Percentiles rank a stretch among this genome's conserved stretches.
Conservation (phyloP, 2,797 vertebrate species). For the Hafferia zeledoni region DNA sequence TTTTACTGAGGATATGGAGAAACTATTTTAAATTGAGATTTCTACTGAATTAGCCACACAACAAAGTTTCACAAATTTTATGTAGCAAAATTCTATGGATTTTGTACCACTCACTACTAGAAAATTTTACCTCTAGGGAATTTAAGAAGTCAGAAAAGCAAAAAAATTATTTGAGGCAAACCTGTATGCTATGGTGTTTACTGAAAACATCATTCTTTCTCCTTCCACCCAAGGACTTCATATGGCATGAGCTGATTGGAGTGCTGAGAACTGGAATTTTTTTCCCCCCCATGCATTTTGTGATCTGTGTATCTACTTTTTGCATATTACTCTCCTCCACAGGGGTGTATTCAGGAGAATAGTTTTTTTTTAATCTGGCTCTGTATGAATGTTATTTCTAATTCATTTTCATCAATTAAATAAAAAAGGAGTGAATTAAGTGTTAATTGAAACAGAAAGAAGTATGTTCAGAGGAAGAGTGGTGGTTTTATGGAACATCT, state of each 20-base stretch:
- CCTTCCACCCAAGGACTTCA: neutral
- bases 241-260: neutral
- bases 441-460: neutral
- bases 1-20: neutral
- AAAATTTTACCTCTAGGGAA: conserved; percentile 37
- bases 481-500: neutral
- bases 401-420: neutral
- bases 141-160: neutral
- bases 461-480: neutral
- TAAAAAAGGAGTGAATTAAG: neutral
- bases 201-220: neutral
- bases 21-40: conserved; percentile 27
- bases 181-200: neutral
- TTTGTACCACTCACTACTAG: neutral
- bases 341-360: neutral
- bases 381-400: neutral
- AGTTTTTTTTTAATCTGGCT: neutral
- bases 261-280: neutral
- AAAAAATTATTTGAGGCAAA: neutral
- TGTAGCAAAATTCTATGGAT: conserved; percentile 13
- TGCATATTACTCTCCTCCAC: neutral
- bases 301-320: neutral
- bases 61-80: neutral
- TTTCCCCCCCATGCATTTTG: rapidly evolving
- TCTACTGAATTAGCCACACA: conserved; percentile 23